Evolutionary conservation across 2,888 invertebrate species (phyloP).

Genomic region (Enchytraeus crypticus): DNA sequence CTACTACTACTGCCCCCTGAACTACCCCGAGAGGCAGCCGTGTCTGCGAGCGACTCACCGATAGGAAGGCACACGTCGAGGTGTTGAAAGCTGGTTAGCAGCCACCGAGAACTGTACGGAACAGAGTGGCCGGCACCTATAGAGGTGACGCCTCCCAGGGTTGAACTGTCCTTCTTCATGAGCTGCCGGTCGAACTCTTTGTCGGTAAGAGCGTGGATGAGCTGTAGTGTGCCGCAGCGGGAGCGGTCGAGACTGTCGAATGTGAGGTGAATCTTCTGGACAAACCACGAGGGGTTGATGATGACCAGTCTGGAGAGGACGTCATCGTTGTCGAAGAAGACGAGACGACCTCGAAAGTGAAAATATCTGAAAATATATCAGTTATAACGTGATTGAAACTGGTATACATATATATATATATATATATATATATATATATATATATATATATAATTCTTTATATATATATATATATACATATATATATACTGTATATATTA

Average conservation of each 20-base stretch:
- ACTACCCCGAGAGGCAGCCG: background rate
- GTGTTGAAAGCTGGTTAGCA: slow-evolving; percentile 26
- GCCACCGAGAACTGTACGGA: slow-evolving; percentile 26
- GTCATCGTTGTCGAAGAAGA: slow-evolving; percentile 27
- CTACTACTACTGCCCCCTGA: background rate
- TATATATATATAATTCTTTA: background rate
- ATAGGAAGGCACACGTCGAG: slow-evolving; percentile 27
- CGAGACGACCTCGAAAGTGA: slow-evolving; percentile 29
- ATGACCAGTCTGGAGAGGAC: slow-evolving; percentile 26
- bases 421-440: background rate
- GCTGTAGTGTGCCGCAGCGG: slow-evolving; percentile 10
- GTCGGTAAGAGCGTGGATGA: slow-evolving; percentile 24
- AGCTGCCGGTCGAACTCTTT: slow-evolving; percentile 29
- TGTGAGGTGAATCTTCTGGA: slow-evolving; percentile 22
- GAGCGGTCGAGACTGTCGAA: slow-evolving; percentile 23
- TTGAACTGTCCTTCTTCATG: slow-evolving; percentile 10
- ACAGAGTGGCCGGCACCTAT: background rate
- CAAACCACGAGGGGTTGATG: slow-evolving; percentile 30
- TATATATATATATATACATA: too few relatives aligned
- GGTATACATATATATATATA: background rate
- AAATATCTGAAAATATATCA: slow-evolving; percentile 25
- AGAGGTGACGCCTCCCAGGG: background rate
- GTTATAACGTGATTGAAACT: slow-evolving; percentile 23
- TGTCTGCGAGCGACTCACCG: slow-evolving; percentile 5
- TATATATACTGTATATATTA: too few relatives aligned